Base-by-base conservation (phyloP, 2,888 invertebrate species). In the Agonopterix subpropinquella region DNA sequence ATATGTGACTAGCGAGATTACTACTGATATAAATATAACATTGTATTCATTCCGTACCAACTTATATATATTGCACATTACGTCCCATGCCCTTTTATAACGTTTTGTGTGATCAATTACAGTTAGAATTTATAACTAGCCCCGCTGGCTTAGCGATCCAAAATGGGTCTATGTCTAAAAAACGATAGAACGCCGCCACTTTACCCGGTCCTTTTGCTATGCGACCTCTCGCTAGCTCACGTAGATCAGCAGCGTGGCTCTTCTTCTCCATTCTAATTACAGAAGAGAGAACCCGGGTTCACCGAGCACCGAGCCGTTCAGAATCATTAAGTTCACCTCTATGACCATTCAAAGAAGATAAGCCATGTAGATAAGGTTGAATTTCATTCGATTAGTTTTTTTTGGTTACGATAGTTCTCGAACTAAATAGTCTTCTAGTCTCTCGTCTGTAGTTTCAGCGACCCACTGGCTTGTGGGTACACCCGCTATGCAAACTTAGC, bases 1-100 rank as follows among this genome's bases (percentile, higher is more conserved):
- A 39, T n/a, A 28, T 28, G 28, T 28, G 28, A 63, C 79, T 80
- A 79, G 78, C 75, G 74, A 75, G 63, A 59, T 64, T 54, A 70
- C 77, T 80, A 80, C 74, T 62, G 65, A 73, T 76, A 75, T 58
- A 69, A 61, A 64, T 53, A 55, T 64, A 62, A 44, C 47, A 52
- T 53, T 44, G 51, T 59, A 61, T 53, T 52, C 47, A 9, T 13
- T n/a, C 11, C 15, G 15, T 9, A 11, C 42, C 42, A 42, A 9
- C 11, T 13, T 13, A 11, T 42, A 42, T 8, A 42, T 42, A 42
- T 42, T 13, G 15, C 15, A 13, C 15, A 9, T 9, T 42, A 42
- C 9, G 15, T 13, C 39, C 39, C 43, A 28, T 15, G 18, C 43
- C 18, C 2, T 11, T 11, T 11, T 8, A 42, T 11, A 3, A 42